Evolutionary conservation across 2,113 vertebrate species (phyloP), one percentile per base, ranked within the genome.

Genomic region (Brachionichthys hirsutus): DNA sequence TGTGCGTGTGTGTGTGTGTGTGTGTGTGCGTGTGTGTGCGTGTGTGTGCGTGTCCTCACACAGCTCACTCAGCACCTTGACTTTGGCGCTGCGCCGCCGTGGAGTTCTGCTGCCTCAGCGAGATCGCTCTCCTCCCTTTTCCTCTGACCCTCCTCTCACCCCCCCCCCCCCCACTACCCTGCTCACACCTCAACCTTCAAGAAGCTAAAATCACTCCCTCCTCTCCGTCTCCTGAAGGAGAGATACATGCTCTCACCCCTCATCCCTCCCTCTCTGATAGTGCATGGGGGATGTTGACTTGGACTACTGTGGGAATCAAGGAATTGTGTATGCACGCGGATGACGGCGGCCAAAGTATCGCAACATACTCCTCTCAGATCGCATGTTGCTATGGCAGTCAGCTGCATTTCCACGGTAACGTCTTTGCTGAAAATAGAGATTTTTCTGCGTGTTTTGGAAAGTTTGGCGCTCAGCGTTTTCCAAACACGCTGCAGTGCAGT

Each of bases 271-370:
- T 62, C 48, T 44, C 66, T 74, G 69, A 70, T 76, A 65, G 40
- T 57, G 73, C 73, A 9, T n/a, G 34, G 42, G 62, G 67, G 55
- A 24, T 51, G 18, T 67, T 78, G 73, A 82, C 70, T 77, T 34
- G 42, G 61, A 58, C 74, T 77, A 78, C 73, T 89, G 77, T 88
- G 80, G 83, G 85, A 86, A 83, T 84, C 75, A 74, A 83, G 73
- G 77, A 81, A 78, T 40, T 54, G 15, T 67, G 57, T 75, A 52
- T 57, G 66, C 54, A 20, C 47, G 38, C 38, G 36, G 4, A 3
- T 75, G 75, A 77, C 64, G 73, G 75, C 58, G 60, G 50, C 42
- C 50, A 72, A 67, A 67, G 60, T 70, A 70, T 73, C 62, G 75
- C 54, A 73, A 47, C 62, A 62, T 54, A 51, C 57, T 67, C 77